These are phyloP conservation scores for Hypomecis atomaria DNA, from an alignment of 2,888 invertebrate species.

Conservation along the genomic window DNA sequence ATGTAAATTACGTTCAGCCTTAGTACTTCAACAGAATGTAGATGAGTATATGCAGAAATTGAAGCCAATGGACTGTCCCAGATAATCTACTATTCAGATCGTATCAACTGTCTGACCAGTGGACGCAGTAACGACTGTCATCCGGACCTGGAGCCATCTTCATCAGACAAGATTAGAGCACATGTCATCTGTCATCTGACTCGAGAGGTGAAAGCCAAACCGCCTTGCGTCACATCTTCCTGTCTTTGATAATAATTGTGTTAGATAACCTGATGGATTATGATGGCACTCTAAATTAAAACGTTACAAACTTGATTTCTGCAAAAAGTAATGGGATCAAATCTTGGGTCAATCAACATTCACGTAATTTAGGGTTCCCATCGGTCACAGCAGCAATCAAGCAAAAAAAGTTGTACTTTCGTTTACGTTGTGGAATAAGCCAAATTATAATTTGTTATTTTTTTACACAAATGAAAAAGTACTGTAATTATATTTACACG, in stretches of 20 bases:
- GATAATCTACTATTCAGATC: constrained; percentile 25
- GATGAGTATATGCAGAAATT: constrained; percentile 11
- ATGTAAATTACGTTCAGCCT: background rate
- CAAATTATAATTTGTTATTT: constrained; percentile 20
- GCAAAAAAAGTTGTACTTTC: constrained; percentile 35
- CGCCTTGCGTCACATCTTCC: constrained; percentile 40
- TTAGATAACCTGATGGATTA: constrained; percentile 22
- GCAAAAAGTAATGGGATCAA: background rate
- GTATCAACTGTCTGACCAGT: constrained; percentile 39
- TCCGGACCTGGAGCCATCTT: constrained; percentile 35
- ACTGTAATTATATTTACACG: constrained; percentile 22
- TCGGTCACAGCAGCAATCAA: constrained; percentile 18
- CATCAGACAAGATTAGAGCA: constrained; percentile 41
- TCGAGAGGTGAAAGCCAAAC: constrained; percentile 49
- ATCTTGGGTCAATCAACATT: background rate
- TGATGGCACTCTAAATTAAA: constrained; percentile 25
- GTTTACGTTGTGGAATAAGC: constrained; percentile 24
- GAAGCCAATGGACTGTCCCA: constrained; percentile 17
- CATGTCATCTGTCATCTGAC: constrained; percentile 43
- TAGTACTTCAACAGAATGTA: background rate
- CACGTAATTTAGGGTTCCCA: constrained; percentile 12
- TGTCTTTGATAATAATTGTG: constrained; percentile 32
- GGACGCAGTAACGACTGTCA: constrained; percentile 41
- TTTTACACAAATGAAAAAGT: constrained; percentile 25
- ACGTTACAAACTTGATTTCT: constrained; percentile 1